phyloP scores from a whole-genome alignment of 2,888 invertebrate genomes.

The Furcula furcula region DNA sequence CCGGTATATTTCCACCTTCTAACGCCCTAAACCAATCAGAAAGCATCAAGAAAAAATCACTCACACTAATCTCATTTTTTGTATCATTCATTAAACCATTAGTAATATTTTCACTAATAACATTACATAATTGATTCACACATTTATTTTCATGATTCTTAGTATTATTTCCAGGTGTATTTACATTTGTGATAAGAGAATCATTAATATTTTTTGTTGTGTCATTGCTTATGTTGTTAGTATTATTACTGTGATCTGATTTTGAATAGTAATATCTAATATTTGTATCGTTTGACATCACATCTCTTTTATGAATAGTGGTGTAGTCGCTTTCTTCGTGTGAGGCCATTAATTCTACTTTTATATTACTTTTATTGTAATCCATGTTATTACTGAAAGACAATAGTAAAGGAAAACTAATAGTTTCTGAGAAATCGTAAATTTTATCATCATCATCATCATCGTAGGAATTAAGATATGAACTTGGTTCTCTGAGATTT shows the following conservation, averaged over 20 bases:
- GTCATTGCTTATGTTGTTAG: not conserved
- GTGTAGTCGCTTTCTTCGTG: not conserved
- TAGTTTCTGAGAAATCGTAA: not conserved
- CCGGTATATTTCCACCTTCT: conserved; percentile 18
- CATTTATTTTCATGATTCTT: not conserved
- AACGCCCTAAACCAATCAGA: conserved; percentile 48
- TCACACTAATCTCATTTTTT: conserved; percentile 16
- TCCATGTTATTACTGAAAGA: conserved; percentile 10
- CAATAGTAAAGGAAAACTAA: conserved; percentile 12
- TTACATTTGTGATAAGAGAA: not conserved
- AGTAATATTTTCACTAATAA: not conserved
- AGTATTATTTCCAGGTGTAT: not conserved
- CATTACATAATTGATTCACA: not conserved
- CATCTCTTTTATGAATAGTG: not conserved
- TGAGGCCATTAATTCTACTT: not conserved
- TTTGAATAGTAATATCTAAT: not conserved
- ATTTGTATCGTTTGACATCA: not conserved
- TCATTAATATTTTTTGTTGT: not conserved
- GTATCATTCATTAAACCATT: conserved; percentile 3
- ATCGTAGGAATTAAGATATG: not conserved
- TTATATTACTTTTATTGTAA: conserved; percentile 1
- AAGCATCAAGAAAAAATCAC: conserved; percentile 43
- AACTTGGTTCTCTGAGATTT: too few species aligned
- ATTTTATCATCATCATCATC: not conserved
- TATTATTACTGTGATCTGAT: not conserved